These are phyloP conservation scores for Enteromius unitaeniatus DNA, from an alignment of 2,797 vertebrate species.

Conservation along the genomic window DNA sequence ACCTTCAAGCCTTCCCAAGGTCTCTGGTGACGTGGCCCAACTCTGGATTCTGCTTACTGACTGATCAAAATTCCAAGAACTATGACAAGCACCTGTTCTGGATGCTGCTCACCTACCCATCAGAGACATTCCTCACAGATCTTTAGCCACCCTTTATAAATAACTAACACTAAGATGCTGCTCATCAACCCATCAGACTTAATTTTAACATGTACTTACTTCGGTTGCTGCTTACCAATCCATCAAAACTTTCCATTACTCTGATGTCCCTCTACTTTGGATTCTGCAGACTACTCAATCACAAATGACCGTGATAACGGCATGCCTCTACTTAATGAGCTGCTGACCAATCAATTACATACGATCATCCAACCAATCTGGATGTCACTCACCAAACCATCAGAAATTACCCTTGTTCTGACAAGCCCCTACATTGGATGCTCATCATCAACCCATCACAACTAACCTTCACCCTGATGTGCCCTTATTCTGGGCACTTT, in stretches of 20 bases:
- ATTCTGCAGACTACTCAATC: neutral
- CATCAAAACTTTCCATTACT: neutral
- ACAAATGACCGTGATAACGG: neutral
- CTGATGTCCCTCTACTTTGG: neutral
- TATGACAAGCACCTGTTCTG: neutral
- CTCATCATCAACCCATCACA: neutral
- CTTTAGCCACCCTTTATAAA: neutral
- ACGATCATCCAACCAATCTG: neutral
- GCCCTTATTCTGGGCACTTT: neutral
- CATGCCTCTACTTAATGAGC: neutral
- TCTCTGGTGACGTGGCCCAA: neutral
- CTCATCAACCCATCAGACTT: neutral
- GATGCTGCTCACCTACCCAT: neutral
- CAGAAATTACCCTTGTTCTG: neutral
- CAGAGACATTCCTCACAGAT: neutral
- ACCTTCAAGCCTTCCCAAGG: neutral
- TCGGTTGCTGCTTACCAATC: neutral
- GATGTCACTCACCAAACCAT: neutral
- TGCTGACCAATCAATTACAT: neutral
- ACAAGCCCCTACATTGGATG: neutral
- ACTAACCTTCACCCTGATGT: neutral
- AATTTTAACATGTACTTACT: neutral
- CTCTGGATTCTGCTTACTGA: neutral
- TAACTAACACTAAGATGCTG: neutral
- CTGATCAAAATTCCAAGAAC: neutral